These are phyloP conservation scores for Dryobates pubescens DNA, from an alignment of 2,797 vertebrate species.

Conservation along the genomic window DNA sequence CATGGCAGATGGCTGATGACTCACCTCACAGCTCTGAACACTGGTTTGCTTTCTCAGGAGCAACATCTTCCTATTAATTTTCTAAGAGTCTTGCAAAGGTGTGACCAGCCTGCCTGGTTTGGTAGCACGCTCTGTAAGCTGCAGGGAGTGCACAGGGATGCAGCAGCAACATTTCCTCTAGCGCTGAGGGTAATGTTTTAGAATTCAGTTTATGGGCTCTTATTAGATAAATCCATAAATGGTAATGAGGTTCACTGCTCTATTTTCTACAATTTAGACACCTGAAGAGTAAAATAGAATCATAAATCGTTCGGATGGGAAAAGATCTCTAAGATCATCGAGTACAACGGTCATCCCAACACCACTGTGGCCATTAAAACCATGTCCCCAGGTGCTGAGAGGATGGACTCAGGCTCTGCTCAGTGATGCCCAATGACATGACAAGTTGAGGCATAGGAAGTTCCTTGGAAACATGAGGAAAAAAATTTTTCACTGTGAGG, in stretches of 20 bases:
- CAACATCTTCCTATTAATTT: conserved; percentile 76
- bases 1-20: conserved; percentile 76
- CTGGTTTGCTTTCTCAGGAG: conserved; percentile 75
- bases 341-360: too few relatives aligned
- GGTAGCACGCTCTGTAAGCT: conserved; percentile 25
- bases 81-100: conserved; percentile 68
- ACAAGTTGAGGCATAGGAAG: too few relatives aligned
- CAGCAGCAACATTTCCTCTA: background rate
- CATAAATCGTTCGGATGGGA: too few relatives aligned
- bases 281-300: background rate
- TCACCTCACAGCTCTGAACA: conserved; percentile 67
- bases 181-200: background rate
- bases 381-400: too few relatives aligned
- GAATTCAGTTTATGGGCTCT: background rate
- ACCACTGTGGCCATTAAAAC: too few relatives aligned
- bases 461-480: too few relatives aligned
- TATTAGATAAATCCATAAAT: background rate
- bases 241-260: background rate
- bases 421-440: too few relatives aligned
- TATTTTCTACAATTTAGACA: background rate
- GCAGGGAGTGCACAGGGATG: conserved; percentile 34
- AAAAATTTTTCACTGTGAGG: too few relatives aligned
- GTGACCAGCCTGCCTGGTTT: conserved; percentile 55
- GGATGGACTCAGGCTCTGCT: too few relatives aligned
- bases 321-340: too few relatives aligned